These are phyloP conservation scores for Darevskia mixta DNA, from an alignment of 2,797 vertebrate genomes.

Conservation along the genomic window DNA sequence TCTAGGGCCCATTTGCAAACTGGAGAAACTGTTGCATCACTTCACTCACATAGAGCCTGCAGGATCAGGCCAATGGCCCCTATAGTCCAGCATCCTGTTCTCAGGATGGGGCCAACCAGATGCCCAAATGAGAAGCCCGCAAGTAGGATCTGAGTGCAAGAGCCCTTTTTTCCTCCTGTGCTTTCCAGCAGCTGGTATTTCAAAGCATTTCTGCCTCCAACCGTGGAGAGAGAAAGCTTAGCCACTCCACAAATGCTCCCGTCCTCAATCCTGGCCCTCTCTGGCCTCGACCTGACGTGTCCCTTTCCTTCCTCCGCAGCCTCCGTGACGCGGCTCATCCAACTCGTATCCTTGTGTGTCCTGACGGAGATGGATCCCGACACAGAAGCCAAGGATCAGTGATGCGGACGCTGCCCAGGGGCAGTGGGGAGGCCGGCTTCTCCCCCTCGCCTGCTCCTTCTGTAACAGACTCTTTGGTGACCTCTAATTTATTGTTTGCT, in stretches of 20 bases:
- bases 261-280: neutral
- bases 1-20: no score
- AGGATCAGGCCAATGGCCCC: no score
- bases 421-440: neutral
- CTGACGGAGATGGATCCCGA: constrained; percentile 87
- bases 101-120: no score
- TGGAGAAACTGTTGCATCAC: no score
- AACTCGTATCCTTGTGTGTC: constrained; percentile 88
- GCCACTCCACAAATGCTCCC: neutral
- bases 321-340: constrained; percentile 81
- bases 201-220: no score
- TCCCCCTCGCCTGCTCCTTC: neutral
- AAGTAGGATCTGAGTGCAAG: no score
- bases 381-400: constrained; percentile 50
- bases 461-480: neutral
- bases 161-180: no score
- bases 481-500: constrained; percentile 45
- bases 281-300: neutral
- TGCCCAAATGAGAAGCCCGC: no score
- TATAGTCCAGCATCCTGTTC: no score
- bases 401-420: neutral
- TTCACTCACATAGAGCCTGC: no score
- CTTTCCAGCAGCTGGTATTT: no score
- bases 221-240: no score
- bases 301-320: constrained; percentile 71